Conservation (phyloP, 2,113 vertebrate species). For the Neogobius melanostomus region DNA sequence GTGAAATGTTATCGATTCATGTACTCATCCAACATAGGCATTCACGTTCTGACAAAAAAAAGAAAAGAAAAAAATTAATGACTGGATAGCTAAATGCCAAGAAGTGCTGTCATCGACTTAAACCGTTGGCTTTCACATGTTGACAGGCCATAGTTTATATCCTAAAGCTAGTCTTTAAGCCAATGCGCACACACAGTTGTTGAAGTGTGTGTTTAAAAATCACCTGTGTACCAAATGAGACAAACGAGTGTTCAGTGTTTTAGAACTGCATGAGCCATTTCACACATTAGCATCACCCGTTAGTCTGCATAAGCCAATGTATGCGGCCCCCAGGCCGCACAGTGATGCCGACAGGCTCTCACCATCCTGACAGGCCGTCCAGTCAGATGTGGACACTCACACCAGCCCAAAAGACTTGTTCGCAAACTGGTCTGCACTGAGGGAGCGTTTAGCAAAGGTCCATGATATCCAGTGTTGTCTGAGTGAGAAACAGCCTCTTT, state of each 20-base stretch:
- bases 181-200: neutral
- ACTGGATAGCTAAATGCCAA: no score
- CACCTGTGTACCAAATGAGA: constrained; percentile 5
- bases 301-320: constrained; percentile 67
- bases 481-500: constrained; percentile 54
- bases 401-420: constrained; percentile 64
- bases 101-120: no score
- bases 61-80: no score
- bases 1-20: no score
- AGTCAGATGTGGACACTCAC: constrained; percentile 60
- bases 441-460: constrained; percentile 64
- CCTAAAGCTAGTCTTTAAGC: no score
- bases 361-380: constrained; percentile 67
- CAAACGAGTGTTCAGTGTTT: constrained; percentile 39
- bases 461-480: constrained; percentile 59
- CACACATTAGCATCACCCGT: constrained; percentile 69
- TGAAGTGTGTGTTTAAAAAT: neutral
- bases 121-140: no score
- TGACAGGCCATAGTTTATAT: no score
- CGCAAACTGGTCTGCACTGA: constrained; percentile 65
- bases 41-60: no score
- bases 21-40: no score
- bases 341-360: constrained; percentile 65
- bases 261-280: constrained; percentile 69
- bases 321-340: constrained; percentile 50